These are phyloP conservation scores for Sphyrna mokarran DNA, from an alignment of 2,113 vertebrate genomes.

Conservation along the genomic window DNA sequence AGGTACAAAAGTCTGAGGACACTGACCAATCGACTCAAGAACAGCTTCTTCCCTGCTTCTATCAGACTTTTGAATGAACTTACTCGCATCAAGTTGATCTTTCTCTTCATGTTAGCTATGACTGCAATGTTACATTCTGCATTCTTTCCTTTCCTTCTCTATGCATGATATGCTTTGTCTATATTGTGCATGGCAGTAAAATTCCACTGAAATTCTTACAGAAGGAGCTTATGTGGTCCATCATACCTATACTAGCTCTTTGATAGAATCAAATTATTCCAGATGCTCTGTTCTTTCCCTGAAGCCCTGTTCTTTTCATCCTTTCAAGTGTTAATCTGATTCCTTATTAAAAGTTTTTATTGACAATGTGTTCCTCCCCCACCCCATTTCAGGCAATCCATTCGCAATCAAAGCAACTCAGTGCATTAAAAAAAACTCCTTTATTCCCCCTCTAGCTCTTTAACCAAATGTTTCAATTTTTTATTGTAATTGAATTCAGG, in stretches of 20 bases:
- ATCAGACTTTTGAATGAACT: too few relatives aligned
- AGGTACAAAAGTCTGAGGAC: too few relatives aligned
- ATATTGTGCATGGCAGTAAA: too few relatives aligned
- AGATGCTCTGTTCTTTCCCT: neutral
- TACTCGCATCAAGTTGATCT: too few relatives aligned
- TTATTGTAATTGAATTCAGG: too few relatives aligned
- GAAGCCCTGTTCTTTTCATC: too few relatives aligned
- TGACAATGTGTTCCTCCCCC: neutral
- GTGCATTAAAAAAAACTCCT: neutral
- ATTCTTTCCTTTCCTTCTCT: too few relatives aligned
- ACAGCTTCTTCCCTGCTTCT: too few relatives aligned
- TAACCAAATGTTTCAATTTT: neutral
- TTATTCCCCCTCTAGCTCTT: neutral
- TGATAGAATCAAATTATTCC: neutral
- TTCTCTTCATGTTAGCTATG: too few relatives aligned
- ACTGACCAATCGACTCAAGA: too few relatives aligned
- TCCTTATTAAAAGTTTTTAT: neutral
- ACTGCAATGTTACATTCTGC: too few relatives aligned
- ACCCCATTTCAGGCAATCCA: neutral
- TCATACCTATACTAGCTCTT: neutral
- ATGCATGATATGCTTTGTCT: too few relatives aligned
- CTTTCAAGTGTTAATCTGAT: neutral
- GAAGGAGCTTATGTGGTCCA: neutral
- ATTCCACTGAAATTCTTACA: neutral
- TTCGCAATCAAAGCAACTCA: neutral